Percentiles rank a stretch among this genome's conserved stretches.
phyloP scores from a whole-genome alignment of 2,888 invertebrate genomes.

The Clistopyga incitator region DNA sequence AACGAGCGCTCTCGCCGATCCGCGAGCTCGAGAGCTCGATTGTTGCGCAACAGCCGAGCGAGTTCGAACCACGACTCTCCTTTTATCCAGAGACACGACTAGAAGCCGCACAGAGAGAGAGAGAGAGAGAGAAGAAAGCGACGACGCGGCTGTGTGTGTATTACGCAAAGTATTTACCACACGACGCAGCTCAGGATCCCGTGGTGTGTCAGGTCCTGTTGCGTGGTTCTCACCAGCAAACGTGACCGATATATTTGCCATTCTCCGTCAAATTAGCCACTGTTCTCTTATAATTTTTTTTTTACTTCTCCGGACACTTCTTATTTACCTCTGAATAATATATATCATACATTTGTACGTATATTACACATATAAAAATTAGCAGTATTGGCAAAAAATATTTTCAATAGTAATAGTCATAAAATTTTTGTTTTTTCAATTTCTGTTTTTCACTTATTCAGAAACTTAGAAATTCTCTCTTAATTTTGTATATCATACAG shows the following conservation, averaged over 20 bases:
- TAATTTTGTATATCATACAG: too few relatives aligned
- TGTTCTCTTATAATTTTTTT: too few relatives aligned
- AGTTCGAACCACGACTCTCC: slow-evolving; percentile 59
- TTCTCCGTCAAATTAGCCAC: too few relatives aligned
- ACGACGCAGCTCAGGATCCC: slow-evolving; percentile 22
- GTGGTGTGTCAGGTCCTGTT: slow-evolving; percentile 55
- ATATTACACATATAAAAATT: too few relatives aligned
- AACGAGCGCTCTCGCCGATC: slow-evolving; percentile 65
- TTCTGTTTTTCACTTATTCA: too few relatives aligned
- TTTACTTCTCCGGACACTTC: too few relatives aligned
- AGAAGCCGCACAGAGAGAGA: slow-evolving; percentile 27
- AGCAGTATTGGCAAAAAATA: too few relatives aligned
- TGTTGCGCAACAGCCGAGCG: slow-evolving; percentile 54
- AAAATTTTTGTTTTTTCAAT: too few relatives aligned
- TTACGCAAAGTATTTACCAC: slow-evolving; percentile 70
- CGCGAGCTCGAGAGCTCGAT: slow-evolving; percentile 48
- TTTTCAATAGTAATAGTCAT: too few relatives aligned
- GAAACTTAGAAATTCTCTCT: too few relatives aligned
- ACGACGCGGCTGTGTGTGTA: slow-evolving; percentile 36
- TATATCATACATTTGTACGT: too few relatives aligned
- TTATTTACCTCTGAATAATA: too few relatives aligned
- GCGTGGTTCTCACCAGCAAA: slow-evolving; percentile 41
- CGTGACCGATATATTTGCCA: background rate
- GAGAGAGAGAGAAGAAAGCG: slow-evolving; percentile 2
- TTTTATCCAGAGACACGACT: slow-evolving; percentile 67